A percentile compares a stretch with the other conserved stretches of the same genome.
phyloP scores from a whole-genome alignment of 1,140 invertebrate species.

The Bradysia coprophila region DNA sequence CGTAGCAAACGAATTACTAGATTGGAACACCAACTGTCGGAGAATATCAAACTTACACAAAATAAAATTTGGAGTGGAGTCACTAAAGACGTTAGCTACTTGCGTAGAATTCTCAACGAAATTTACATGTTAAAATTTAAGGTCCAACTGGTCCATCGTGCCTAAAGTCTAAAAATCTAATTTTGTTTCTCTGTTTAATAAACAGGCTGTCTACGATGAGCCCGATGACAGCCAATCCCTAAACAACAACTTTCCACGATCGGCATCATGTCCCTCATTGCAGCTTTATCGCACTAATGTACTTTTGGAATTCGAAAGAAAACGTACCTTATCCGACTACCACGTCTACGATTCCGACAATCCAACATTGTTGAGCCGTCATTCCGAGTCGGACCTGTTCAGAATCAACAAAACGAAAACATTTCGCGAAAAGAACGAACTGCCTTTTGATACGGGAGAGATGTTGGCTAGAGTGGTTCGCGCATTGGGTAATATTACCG shows the following conservation, averaged over 20 bases:
- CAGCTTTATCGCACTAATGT: constrained; percentile 27
- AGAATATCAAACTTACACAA: constrained; percentile 56
- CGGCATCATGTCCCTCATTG: constrained; percentile 38
- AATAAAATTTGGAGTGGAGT: constrained; percentile 59
- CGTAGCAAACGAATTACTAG: constrained; percentile 49
- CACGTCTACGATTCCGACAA: constrained; percentile 17
- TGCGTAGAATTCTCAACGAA: constrained; percentile 57
- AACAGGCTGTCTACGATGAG: constrained; percentile 17
- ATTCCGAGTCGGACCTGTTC: constrained; percentile 58
- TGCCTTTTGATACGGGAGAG: constrained; percentile 46
- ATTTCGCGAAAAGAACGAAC: constrained; percentile 35
- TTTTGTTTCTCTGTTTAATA: neutral
- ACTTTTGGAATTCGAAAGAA: constrained; percentile 27
- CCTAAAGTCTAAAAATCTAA: no score
- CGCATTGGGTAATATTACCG: constrained; percentile 44
- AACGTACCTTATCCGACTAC: constrained; percentile 40
- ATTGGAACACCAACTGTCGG: constrained; percentile 54
- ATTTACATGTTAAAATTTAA: constrained; percentile 58
- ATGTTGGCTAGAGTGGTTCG: constrained; percentile 53
- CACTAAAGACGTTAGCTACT: constrained; percentile 49
- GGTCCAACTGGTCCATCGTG: no score
- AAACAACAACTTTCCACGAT: no score
- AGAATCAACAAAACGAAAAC: constrained; percentile 59
- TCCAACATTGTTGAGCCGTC: constrained; percentile 30
- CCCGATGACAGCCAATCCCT: no score